Evolutionary conservation across 2,113 vertebrate genomes (phyloP), one percentile per base, ranked within the genome.

Genomic region (Empidonax alnorum): DNA sequence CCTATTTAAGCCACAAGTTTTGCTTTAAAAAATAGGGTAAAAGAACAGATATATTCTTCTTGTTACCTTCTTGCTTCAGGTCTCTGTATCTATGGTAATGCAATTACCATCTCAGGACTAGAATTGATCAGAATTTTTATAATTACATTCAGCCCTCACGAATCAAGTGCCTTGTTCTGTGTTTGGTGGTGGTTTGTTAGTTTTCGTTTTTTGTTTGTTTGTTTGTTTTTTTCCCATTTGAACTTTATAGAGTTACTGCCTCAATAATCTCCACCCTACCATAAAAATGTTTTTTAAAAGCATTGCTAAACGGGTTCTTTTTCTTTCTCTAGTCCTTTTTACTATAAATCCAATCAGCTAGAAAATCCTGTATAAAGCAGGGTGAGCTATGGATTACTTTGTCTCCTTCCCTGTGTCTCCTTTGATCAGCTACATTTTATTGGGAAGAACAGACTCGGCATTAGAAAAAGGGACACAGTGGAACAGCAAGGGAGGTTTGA

Each of bases 51-150:
- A 41, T 6, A 13, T 68, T 37, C 31, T 88, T 63, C 68, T 66
- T 76, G n/a, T 76, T 91, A 87, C 81, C 81, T 90, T 87, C 55
- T 90, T 81, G 80, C 74, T 55, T 69, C 65, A 75, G 90, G 84
- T 80, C 47, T 46, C 77, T 59, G 30, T 58, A 68, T 72, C 77
- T 56, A 39, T 35, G 75, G 53, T 47, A 89, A 93, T 74, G 52
- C 0, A 0, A 81, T 86, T 75, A 81, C 61, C 20, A 80, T 66
- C 42, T 53, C 44, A 50, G 35, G 56, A 42, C 20, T 25, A 78
- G 49, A 62, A 89, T 20, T 69, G 78, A 94, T 89, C 61, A 74
- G 35, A 50, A 73, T 61, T 50, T 87, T 79, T 68, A 20, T 30
- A 65, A 80, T 84, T 52, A 33, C 41, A 44, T 89, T 67, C 24